Evolutionary conservation across 2,888 invertebrate species (phyloP).

Genomic region (Palloptera scutellata): DNA sequence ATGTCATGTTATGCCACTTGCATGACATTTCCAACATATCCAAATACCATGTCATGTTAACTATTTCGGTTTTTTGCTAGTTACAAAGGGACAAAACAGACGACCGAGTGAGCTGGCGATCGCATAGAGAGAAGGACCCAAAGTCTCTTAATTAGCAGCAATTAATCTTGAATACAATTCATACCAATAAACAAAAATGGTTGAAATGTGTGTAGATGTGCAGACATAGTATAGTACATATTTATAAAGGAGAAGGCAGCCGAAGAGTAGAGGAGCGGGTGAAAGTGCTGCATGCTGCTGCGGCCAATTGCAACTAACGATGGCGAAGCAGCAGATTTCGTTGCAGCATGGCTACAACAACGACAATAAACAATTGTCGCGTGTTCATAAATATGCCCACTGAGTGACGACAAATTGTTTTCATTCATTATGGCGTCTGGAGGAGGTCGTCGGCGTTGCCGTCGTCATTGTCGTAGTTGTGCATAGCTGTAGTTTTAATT

Average conservation of each 20-base stretch:
- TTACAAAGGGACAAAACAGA: not conserved
- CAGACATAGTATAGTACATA: not conserved
- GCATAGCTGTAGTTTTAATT: constrained; percentile 24
- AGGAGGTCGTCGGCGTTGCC: too few species aligned
- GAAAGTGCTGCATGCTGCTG: not conserved
- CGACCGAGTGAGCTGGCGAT: not conserved
- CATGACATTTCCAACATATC: constrained; percentile 30
- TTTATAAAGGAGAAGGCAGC: not conserved
- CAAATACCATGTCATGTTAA: constrained; percentile 29
- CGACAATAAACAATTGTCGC: not conserved
- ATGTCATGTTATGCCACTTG: constrained; percentile 19
- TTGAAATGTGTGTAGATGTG: not conserved
- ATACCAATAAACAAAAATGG: constrained; percentile 27
- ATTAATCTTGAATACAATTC: constrained; percentile 46
- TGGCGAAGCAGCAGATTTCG: not conserved
- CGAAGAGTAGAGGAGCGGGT: not conserved
- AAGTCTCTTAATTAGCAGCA: constrained; percentile 46
- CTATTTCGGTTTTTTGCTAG: constrained; percentile 11
- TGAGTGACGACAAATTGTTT: constrained; percentile 32
- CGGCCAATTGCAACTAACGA: constrained; percentile 12
- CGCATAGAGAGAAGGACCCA: constrained; percentile 14
- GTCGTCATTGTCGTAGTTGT: too few species aligned
- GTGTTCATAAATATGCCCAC: too few species aligned
- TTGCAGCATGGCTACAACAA: not conserved
- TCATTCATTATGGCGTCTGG: constrained; percentile 26